Percentiles rank a stretch among this genome's conserved stretches.
phyloP scores from a whole-genome alignment of 1,140 invertebrate species.

The Hydropsyche tenuis region DNA sequence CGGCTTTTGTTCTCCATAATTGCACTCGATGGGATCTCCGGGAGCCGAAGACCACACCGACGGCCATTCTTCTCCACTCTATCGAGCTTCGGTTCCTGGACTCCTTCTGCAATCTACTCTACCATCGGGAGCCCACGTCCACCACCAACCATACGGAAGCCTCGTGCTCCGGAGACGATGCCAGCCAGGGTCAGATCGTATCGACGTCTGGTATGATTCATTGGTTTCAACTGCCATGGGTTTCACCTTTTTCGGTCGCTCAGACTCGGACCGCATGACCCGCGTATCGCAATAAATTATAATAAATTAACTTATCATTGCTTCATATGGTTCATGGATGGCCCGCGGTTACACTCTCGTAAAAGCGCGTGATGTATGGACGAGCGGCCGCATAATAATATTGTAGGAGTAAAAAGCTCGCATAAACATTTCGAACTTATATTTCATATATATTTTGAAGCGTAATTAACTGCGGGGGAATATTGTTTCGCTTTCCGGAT shows the following conservation, averaged over 20 bases:
- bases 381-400: not conserved
- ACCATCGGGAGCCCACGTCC: not conserved
- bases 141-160: not conserved
- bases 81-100: too few species aligned
- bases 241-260: not conserved
- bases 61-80: not conserved
- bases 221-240: not conserved
- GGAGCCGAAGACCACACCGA: slow-evolving; percentile 9
- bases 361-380: slow-evolving; percentile 9
- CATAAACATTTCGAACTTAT: slow-evolving; percentile 27
- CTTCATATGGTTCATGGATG: slow-evolving; percentile 23
- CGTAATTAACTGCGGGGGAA: not conserved
- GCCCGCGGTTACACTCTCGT: slow-evolving; percentile 20
- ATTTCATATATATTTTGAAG: too few species aligned
- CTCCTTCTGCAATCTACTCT: too few species aligned
- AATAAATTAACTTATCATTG: slow-evolving; percentile 38
- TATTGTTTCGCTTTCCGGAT: too few species aligned
- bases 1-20: slow-evolving; percentile 11
- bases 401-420: slow-evolving; percentile 5
- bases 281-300: slow-evolving; percentile 24
- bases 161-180: not conserved
- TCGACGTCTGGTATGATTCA: not conserved
- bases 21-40: slow-evolving; percentile 2
- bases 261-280: not conserved
- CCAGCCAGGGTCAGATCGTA: not conserved